These are phyloP conservation scores for Tiliqua scincoides DNA, from an alignment of 2,113 vertebrate species.

Conservation along the genomic window DNA sequence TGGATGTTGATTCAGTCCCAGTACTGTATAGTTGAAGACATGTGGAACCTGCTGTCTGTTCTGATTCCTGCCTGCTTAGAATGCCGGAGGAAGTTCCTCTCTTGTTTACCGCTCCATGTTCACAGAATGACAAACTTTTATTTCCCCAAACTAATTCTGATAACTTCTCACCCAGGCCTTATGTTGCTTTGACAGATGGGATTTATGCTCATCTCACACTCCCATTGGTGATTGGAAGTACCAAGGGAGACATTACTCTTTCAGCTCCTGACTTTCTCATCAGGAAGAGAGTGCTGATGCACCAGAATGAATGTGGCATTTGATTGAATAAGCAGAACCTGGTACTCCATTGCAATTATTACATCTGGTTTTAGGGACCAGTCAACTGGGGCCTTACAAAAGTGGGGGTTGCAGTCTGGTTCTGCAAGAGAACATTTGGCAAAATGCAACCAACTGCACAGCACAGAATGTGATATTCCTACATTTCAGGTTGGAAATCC, in stretches of 20 bases:
- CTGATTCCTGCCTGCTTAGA: background rate
- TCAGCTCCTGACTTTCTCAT: constrained; percentile 32
- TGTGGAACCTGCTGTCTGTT: background rate
- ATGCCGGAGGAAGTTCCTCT: constrained; percentile 6
- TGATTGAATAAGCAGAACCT: constrained; percentile 36
- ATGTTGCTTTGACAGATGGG: constrained; percentile 36
- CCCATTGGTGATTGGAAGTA: constrained; percentile 39
- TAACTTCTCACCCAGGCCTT: background rate
- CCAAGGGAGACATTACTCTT: constrained; percentile 52
- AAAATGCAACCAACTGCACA: background rate
- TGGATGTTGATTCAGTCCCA: background rate
- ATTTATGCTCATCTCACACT: constrained; percentile 7
- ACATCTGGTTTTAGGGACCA: background rate
- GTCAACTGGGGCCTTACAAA: background rate
- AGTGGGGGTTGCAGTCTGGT: background rate
- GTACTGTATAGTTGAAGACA: background rate
- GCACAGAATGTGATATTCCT: background rate
- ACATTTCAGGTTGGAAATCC: background rate
- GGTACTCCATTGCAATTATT: background rate
- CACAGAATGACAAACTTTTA: constrained; percentile 41
- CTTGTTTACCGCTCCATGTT: constrained; percentile 18
- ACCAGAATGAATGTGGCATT: constrained; percentile 46
- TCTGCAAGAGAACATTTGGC: background rate
- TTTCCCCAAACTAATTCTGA: constrained; percentile 32
- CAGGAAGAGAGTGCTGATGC: constrained; percentile 25